Evolutionary conservation across 2,797 vertebrate species (phyloP).

Genomic region (Gila robusta): DNA sequence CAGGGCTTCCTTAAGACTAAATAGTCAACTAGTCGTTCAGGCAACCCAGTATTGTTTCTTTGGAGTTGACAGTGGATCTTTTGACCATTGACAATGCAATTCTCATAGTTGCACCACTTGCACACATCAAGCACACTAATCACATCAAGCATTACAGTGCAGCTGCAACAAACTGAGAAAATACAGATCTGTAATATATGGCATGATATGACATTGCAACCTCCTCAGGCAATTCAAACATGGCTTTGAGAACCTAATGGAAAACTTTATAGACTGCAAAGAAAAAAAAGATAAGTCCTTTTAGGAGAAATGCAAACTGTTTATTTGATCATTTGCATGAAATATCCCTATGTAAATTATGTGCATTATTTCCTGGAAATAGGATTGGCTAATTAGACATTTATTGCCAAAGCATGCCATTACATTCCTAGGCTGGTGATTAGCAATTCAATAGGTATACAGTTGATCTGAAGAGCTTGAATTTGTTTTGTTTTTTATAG

Average conservation of each 20-base stretch:
- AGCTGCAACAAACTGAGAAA: not conserved
- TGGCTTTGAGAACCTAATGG: not conserved
- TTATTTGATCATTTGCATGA: not conserved
- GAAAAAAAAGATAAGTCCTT: not conserved
- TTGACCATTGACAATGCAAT: not conserved
- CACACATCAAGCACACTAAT: conserved; percentile 12
- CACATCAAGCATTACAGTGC: conserved; percentile 10
- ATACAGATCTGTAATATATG: not conserved
- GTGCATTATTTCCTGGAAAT: conserved; percentile 19
- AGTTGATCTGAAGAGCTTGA: conserved; percentile 10
- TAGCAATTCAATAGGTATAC: conserved; percentile 5
- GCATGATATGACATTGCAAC: not conserved
- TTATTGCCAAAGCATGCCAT: conserved; percentile 9
- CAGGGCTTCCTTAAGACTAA: not conserved
- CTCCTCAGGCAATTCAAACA: not conserved
- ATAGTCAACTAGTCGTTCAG: not conserved
- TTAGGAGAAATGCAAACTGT: not conserved
- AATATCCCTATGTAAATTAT: not conserved
- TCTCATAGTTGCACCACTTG: not conserved
- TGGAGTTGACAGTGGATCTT: conserved; percentile 2
- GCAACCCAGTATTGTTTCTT: not conserved
- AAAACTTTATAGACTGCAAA: not conserved
- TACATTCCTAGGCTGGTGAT: conserved; percentile 34
- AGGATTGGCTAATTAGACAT: not conserved
- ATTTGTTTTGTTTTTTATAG: conserved; percentile 2